phyloP scores from a whole-genome alignment of 2,888 invertebrate species.

The Brenthis ino region DNA sequence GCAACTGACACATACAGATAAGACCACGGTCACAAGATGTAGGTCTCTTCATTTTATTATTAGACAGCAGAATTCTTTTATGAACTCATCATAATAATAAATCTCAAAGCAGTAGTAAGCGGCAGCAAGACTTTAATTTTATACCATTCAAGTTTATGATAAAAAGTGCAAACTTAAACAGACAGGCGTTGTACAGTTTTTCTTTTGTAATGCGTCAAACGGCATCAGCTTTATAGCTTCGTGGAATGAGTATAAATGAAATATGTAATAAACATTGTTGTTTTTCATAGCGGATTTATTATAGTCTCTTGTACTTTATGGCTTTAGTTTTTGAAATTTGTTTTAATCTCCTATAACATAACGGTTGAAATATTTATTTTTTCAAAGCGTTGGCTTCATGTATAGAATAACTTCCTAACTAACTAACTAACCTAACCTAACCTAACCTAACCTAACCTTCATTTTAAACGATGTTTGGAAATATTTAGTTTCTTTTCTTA shows the following conservation, averaged over 20 bases:
- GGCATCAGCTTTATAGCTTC: constrained; percentile 7
- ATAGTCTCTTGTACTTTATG: background rate
- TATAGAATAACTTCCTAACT: too few species aligned
- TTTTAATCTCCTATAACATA: too few species aligned
- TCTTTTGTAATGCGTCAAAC: constrained; percentile 2
- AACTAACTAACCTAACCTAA: too few species aligned
- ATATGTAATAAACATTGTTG: constrained; percentile 2
- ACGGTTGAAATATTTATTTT: too few species aligned
- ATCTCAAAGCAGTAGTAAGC: background rate
- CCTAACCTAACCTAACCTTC: too few species aligned
- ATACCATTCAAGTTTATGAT: background rate
- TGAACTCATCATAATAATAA: background rate
- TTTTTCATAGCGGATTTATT: background rate
- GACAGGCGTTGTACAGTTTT: constrained; percentile 9
- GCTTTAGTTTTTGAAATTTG: too few species aligned
- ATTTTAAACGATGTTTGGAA: too few species aligned
- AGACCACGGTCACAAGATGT: background rate
- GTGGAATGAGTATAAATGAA: constrained; percentile 9
- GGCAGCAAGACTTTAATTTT: background rate
- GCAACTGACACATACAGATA: background rate
- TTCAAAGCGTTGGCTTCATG: too few species aligned
- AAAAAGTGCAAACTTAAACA: constrained; percentile 1
- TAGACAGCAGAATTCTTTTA: constrained; percentile 3
- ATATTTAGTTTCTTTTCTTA: too few species aligned
- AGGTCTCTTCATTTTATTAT: background rate